Evolutionary conservation across 2,888 invertebrate genomes (phyloP).

Genomic region (Brachypterus glaber): DNA sequence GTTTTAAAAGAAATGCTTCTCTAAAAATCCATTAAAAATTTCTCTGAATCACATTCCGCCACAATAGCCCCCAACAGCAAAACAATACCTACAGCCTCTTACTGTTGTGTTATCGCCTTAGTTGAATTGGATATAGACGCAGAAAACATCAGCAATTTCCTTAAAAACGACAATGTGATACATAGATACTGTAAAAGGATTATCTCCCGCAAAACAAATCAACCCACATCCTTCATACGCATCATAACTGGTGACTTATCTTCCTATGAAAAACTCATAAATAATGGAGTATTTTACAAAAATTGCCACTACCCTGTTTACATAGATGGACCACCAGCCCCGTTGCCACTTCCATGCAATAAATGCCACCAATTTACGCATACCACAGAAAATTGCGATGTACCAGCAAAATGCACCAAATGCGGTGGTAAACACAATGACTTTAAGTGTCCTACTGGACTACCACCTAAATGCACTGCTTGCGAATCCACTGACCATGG

Average conservation of each 20-base stretch:
- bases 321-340: slow-evolving; percentile 6
- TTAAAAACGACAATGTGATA: slow-evolving; percentile 4
- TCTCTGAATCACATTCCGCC: neutral
- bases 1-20: neutral
- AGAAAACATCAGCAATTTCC: slow-evolving; percentile 3
- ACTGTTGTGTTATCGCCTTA: slow-evolving; percentile 4
- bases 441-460: neutral
- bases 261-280: slow-evolving; percentile 11
- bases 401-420: slow-evolving; percentile 3
- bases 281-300: slow-evolving; percentile 6
- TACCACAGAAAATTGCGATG: slow-evolving; percentile 6
- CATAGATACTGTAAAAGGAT: slow-evolving; percentile 11
- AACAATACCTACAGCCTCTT: neutral
- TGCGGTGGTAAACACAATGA: slow-evolving; percentile 9
- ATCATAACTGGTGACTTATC: slow-evolving; percentile 8
- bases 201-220: slow-evolving; percentile 3
- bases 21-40: neutral
- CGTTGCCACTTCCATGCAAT: slow-evolving; percentile 8
- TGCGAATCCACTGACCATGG: neutral
- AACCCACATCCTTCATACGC: slow-evolving; percentile 4
- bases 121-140: slow-evolving; percentile 7
- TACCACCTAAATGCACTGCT: neutral
- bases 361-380: slow-evolving; percentile 9
- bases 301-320: slow-evolving; percentile 3
- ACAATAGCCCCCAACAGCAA: neutral